Base-by-base conservation (phyloP, 2,888 invertebrate genomes). In the Candidula unifasciata region DNA sequence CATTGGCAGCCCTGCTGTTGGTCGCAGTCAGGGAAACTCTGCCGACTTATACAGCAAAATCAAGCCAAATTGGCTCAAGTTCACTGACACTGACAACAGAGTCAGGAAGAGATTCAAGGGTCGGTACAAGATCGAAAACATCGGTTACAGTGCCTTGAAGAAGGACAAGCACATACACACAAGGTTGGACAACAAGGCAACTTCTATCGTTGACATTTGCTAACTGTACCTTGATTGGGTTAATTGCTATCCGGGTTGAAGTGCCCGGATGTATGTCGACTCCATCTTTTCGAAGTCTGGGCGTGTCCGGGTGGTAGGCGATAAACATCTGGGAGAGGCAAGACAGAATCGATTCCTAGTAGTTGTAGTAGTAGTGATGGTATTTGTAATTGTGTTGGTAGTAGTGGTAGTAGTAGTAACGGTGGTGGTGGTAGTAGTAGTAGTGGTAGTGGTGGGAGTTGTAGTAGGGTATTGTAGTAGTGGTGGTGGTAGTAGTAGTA, bases 61-160 rank as follows among this genome's bases (percentile, higher is more conserved):
- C n/a, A n/a, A 97, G 97, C 96, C 97, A 90, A 98, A 97, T 96
- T 99, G 99, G 99, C 96, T 99, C 94, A 99, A 99, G 95, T 99
- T 99, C 33, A 99, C 99, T 95, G 99, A 99, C 97, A 99, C 99
- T 95, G 99, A 99, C 95, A 99, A 99, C 96, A 96, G 99, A 95
- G 99, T 99, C 77, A 96, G 99, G 91, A 96, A 99, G 94, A 96
- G 99, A 91, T 99, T 99, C 95, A 99, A 99, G 96, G 99, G 99
- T 57, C 99, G 99, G 94, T 98, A 96, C 94, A 95, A 97, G 95
- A 99, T 99, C 99, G 99, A 99, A 89, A 98, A 96, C 94, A 98
- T 99, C 94, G 99, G 99, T 96, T 99, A 99, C 94, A 99, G 99
- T 90, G 97, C 98, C 91, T 97, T 97, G 94, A 96, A 97, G 18